Base-by-base conservation (phyloP, 2,797 vertebrate species). In the Falco berigora region DNA sequence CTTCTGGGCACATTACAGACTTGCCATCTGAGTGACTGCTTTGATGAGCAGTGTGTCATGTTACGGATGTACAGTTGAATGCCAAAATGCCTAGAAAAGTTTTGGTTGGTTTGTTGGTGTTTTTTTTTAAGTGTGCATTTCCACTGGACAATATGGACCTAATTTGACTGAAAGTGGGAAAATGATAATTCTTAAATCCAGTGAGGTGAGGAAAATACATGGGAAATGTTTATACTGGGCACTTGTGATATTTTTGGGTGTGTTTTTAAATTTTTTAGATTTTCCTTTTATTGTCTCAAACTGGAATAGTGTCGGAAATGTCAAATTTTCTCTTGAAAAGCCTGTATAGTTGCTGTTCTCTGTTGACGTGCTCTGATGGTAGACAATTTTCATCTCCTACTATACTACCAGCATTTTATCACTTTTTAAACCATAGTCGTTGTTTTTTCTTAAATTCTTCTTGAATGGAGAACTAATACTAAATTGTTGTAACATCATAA, bases 191-290 rank as follows among this genome's bases (percentile, higher is more conserved):
- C 19, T 80, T 69, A 36, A 58, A 53, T 69, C 24, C 12, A 23
- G 10, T 66, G 34, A 66, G 15, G 17, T 59, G 58, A 71, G 12
- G 72, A 55, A 78, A 63, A 78, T 61, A n/a, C 4, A 1, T 24
- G 27, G 19, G 30, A 75, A 88, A 21, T n/a, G 4, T 64, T 78
- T 0, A 0, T 71, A 25, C 63, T 3, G 0, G 12, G 21, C 63
- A 11, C 21, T 59, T 69, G 24, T 53, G 17, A n/a, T 71, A 58
- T 18, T 56, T 87, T 27, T 6, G 5, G 11, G 18, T n/a, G 12
- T 21, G 5, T 56, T 73, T 44, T 36, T 20, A 17, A 50, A 9
- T 11, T 38, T 14, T 36, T 32, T 14, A 9, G 17, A 32, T 34
- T 32, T 14, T 44, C 17, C 49, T 58, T 72, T 59, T 10, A 22